Base-by-base conservation (phyloP, 2,888 invertebrate genomes). In the Brenthis hecate region DNA sequence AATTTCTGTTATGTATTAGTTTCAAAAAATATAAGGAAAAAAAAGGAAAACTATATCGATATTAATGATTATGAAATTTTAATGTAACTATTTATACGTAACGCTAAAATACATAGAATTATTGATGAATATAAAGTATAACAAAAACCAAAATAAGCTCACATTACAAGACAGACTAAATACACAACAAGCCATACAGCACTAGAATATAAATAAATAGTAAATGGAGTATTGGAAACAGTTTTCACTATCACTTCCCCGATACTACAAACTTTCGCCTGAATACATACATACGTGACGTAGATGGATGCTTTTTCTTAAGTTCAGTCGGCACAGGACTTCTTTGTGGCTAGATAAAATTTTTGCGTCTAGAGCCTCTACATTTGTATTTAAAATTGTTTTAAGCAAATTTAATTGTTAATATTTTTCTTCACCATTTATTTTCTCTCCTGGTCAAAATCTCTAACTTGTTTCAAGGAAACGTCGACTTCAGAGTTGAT, bases 241-340 rank as follows among this genome's bases (percentile, higher is more conserved):
- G 14, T 63, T 58, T 68, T 64, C 53, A 65, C 23, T 53, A 28
- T 56, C 19, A 23, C 48, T 58, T 48, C 28, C 36, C 58, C 14
- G 32, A 47, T 51, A 28, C 48, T 50, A 60, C 23, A 23, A 58
- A n/a, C 62, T 51, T 62, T 53, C 53, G 51, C 62, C 36, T 32
- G 2, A 8, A 53, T 53, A 51, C 5, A 53, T 62, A 62, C 62
- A 53, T 53, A 62, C 62, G 62, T 62, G 62, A 51, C 32, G 32
- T 16, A 36, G 62, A 61, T 16, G 53, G 16, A 36, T 62, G 51
- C 62, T 53, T 62, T 23, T 60, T 48, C 60, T 50, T 60, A 50
- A 60, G 28, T 60, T 48, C 28, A 48, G 48, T 48, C 11, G 48
- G 23, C 14, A 6, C 36, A 36, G 58, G 48, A 23, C 48, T 23